These are phyloP conservation scores for Narcine bancroftii DNA, from an alignment of 2,113 vertebrate genomes.

Conservation along the genomic window DNA sequence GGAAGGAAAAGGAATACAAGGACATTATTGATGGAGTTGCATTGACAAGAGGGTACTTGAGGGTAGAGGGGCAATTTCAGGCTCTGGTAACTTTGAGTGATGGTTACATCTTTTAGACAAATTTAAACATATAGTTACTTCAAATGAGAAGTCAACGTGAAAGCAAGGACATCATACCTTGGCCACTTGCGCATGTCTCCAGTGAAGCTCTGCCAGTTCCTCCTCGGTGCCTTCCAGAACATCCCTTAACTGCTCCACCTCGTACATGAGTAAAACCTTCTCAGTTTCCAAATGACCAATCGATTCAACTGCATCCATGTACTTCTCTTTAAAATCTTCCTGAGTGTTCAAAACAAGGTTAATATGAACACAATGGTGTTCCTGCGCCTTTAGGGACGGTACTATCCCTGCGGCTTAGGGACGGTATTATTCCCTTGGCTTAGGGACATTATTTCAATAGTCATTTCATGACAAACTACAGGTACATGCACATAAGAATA, in stretches of 20 bases:
- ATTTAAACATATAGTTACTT: neutral
- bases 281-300: conserved; percentile 15
- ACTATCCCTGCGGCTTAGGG: too few relatives aligned
- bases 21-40: neutral
- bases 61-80: too few relatives aligned
- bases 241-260: conserved; percentile 12
- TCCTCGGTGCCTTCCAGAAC: conserved; percentile 15
- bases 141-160: neutral
- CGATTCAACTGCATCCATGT: neutral
- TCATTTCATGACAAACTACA: neutral
- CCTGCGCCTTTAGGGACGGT: too few relatives aligned
- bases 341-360: neutral
- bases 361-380: neutral
- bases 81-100: neutral
- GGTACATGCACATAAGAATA: neutral
- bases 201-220: conserved; percentile 1
- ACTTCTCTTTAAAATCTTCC: neutral
- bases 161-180: neutral
- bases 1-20: neutral
- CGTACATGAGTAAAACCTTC: neutral
- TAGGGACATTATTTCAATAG: neutral
- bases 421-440: too few relatives aligned
- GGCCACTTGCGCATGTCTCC: neutral
- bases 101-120: neutral
- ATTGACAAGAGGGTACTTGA: neutral